Conservation (phyloP, 2,113 vertebrate species). For the Malurus alboscapulatus region DNA sequence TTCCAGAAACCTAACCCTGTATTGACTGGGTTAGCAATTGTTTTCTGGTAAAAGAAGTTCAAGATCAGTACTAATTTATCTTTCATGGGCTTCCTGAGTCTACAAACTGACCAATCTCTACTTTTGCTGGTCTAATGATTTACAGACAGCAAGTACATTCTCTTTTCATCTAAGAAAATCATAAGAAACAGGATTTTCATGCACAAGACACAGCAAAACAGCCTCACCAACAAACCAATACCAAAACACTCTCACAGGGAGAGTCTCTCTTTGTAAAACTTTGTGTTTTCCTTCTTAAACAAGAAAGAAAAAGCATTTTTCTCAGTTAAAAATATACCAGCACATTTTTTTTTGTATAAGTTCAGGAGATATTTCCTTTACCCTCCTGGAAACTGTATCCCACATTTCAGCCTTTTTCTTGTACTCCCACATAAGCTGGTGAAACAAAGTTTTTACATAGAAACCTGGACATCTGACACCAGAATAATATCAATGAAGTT, state of each 20-base stretch:
- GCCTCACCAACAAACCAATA: neutral
- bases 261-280: neutral
- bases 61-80: neutral
- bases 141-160: neutral
- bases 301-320: neutral
- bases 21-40: neutral
- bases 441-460: neutral
- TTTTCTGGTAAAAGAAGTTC: neutral
- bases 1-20: neutral
- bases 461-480: neutral
- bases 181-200: neutral
- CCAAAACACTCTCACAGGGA: neutral
- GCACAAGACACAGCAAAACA: neutral
- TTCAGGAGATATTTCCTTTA: neutral
- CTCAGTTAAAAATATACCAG: neutral
- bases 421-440: neutral
- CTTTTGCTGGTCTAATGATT: neutral
- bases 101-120: neutral
- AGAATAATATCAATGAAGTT: neutral
- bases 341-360: neutral
- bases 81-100: neutral
- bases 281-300: neutral
- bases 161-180: neutral
- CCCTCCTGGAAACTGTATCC: neutral
- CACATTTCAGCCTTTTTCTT: neutral